phyloP scores from a whole-genome alignment of 1,140 invertebrate species.

The Papilio helenus region DNA sequence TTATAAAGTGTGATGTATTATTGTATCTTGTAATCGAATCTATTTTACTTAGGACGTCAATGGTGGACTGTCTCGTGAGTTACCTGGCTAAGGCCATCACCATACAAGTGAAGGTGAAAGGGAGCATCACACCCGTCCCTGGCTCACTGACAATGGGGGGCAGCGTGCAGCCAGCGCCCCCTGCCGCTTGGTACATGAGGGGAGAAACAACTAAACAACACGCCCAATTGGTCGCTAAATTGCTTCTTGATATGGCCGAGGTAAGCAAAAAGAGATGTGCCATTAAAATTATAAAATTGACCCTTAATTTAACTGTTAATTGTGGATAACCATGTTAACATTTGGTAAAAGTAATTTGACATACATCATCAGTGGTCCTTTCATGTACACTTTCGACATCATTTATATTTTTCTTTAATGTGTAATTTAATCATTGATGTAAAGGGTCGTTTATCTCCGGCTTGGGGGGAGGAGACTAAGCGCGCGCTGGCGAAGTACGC shows the following conservation, averaged over 20 bases:
- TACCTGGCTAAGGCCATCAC: conserved; percentile 78
- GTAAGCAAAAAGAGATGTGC: conserved; percentile 75
- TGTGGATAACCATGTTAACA: too few relatives aligned
- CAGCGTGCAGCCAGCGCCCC: conserved; percentile 55
- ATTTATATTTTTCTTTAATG: too few relatives aligned
- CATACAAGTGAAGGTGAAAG: conserved; percentile 83
- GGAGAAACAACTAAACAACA: conserved; percentile 92
- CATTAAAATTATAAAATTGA: too few relatives aligned
- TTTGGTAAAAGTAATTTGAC: too few relatives aligned
- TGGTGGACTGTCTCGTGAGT: conserved; percentile 76
- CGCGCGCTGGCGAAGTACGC: conserved; percentile 96
- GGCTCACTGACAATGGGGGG: conserved; percentile 64
- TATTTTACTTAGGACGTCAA: conserved; percentile 57
- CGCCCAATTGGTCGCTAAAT: conserved; percentile 93
- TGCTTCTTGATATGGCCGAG: conserved; percentile 95
- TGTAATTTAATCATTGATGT: not conserved
- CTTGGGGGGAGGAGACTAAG: conserved; percentile 94
- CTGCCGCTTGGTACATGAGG: conserved; percentile 90
- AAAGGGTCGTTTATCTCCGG: conserved; percentile 92
- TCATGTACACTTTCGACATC: too few relatives aligned
- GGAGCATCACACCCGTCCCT: conserved; percentile 84
- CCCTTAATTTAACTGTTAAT: too few relatives aligned
- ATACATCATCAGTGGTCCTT: too few relatives aligned
- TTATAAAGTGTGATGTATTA: not conserved
- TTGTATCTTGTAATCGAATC: not conserved